phyloP scores from a whole-genome alignment of 1,140 invertebrate species.

The Portunus trituberculatus region DNA sequence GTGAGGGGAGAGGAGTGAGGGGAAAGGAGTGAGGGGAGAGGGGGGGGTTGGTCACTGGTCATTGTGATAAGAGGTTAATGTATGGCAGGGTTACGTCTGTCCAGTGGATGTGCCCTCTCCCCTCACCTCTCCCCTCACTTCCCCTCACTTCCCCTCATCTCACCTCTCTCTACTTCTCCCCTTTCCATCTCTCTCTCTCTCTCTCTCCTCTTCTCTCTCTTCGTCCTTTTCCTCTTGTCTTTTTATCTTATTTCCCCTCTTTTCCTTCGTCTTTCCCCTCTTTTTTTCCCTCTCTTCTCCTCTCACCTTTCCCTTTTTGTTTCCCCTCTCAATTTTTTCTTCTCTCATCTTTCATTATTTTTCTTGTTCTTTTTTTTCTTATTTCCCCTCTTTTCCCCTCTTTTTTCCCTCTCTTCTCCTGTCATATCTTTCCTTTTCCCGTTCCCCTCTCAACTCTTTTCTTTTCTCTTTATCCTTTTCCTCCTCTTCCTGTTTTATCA shows the following conservation, averaged over 20 bases:
- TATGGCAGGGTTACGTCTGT: too few relatives aligned
- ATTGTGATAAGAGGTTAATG: too few relatives aligned
- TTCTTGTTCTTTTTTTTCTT: neutral
- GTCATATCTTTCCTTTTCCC: neutral
- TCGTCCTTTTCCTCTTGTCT: neutral
- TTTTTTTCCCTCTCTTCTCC: neutral
- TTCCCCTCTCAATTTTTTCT: neutral
- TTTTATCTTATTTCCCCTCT: neutral
- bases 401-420: neutral
- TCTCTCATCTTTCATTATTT: neutral
- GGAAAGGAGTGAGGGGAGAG: too few relatives aligned
- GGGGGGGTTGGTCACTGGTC: too few relatives aligned
- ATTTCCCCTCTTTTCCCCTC: neutral
- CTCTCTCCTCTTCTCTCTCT: neutral
- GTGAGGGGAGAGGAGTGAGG: too few relatives aligned
- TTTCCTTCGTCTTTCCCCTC: neutral
- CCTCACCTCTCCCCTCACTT: too few relatives aligned
- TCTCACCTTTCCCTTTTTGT: neutral
- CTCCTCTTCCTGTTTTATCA: too few relatives aligned
- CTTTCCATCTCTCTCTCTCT: neutral
- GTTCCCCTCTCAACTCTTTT: neutral
- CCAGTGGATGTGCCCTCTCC: too few relatives aligned
- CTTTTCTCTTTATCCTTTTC: neutral
- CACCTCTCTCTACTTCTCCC: too few relatives aligned
- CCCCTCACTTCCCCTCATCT: too few relatives aligned